Evolutionary conservation across 2,888 invertebrate genomes (phyloP), one percentile per base, ranked within the genome.

Genomic region (Lamproptera curius): DNA sequence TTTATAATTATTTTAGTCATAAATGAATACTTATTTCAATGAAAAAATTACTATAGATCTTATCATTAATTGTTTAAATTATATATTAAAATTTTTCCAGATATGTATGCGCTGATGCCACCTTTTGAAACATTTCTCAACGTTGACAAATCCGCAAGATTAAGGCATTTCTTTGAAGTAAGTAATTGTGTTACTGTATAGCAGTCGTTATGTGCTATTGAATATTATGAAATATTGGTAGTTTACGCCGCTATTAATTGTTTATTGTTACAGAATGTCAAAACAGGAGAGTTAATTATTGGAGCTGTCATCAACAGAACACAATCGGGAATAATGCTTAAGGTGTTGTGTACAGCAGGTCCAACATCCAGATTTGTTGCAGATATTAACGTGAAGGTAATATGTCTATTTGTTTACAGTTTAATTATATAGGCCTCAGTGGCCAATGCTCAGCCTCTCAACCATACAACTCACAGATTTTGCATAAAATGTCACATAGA

Each of bases 91-190:
- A 20, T 20, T 65, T 54, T 88, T 89, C 39, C 83, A 93, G 93
- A 94, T 78, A 89, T 91, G 70, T 95, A 90, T 89, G 95, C 94
- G 14, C 89, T 94, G 56, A 92, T 95, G 90, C 96, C 97, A 52
- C 95, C 97, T 0, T 92, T 95, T 76, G 97, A 97, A 77, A 92
- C 92, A 43, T 97, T 95, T 73, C 89, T 95, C 61, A 92, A 90
- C 69, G 92, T 94, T 62, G 95, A 96, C 61, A 93, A 94, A 63
- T 89, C 91, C 13, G 93, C 93, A 48, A 90, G 95, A 56, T 88
- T 93, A 53, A 90, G 93, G 51, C 93, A 95, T 83, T 95, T 97
- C 71, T 92, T 93, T 85, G 92, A 94, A 90, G 96, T 95, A 87
- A 87, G 84, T 81, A 56, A 16, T 15, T 23, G 2, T 23, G 20